These are phyloP conservation scores for Emys orbicularis DNA, from an alignment of 2,797 vertebrate genomes.

Conservation along the genomic window DNA sequence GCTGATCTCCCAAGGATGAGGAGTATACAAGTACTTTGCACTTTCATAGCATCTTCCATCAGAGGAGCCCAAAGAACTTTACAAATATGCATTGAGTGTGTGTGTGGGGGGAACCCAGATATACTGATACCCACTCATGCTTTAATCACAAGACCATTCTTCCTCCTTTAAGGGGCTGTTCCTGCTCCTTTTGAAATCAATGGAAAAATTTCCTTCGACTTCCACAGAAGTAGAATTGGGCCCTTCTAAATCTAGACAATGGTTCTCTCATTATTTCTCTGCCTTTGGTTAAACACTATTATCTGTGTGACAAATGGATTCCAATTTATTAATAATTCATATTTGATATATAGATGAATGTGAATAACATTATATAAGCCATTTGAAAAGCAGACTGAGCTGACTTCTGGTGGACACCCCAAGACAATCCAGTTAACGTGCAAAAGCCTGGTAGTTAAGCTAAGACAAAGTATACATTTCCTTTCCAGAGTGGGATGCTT, in stretches of 20 bases:
- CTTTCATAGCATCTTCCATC: not conserved
- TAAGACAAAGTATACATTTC: not conserved
- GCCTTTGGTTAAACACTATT: not conserved
- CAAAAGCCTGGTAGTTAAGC: not conserved
- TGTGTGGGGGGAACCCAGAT: not conserved
- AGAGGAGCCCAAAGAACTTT: not conserved
- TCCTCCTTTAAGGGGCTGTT: not conserved
- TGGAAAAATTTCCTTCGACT: not conserved
- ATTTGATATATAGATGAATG: not conserved
- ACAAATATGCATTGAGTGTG: not conserved
- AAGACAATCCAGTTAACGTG: not conserved
- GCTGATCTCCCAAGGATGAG: not conserved
- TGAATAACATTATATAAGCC: not conserved
- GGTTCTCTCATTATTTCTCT: not conserved
- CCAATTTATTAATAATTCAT: not conserved
- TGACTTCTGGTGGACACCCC: not conserved
- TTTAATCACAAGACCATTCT: not conserved
- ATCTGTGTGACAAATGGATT: not conserved
- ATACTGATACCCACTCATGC: not conserved
- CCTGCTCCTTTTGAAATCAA: not conserved
- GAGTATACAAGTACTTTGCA: not conserved
- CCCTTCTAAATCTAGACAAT: no score
- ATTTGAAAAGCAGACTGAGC: not conserved
- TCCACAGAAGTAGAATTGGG: no score
- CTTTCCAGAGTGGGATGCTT: not conserved